Evolutionary conservation across 2,888 invertebrate species (phyloP).

Genomic region (Drosophila emarginata): DNA sequence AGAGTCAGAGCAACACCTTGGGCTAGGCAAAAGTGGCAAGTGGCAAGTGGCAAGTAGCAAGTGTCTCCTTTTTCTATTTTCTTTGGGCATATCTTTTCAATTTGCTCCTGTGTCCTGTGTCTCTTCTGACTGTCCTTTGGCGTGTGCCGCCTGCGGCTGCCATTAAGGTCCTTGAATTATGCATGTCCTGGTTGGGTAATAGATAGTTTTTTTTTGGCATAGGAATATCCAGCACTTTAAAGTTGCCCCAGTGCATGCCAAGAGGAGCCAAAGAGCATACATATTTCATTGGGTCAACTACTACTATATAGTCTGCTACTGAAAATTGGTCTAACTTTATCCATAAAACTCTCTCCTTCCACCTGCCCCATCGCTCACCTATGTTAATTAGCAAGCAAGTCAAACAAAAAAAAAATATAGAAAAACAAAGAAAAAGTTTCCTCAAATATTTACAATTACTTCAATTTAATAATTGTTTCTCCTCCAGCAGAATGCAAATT

Average conservation of each 20-base stretch:
- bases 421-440: no score
- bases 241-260: slow-evolving; percentile 1
- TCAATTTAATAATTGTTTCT: no score
- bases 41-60: slow-evolving; percentile 10
- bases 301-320: not conserved
- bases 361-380: no score
- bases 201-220: slow-evolving; percentile 32
- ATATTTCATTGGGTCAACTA: slow-evolving; percentile 7
- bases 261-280: slow-evolving; percentile 1
- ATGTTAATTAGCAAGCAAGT: no score
- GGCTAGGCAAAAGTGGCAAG: slow-evolving; percentile 22
- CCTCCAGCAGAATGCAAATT: no score
- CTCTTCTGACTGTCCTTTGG: not conserved
- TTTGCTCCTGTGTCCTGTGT: not conserved
- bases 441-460: not conserved
- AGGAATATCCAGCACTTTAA: slow-evolving; percentile 6
- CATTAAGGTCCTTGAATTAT: slow-evolving; percentile 51
- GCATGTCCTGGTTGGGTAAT: slow-evolving; percentile 40
- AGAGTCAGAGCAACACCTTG: slow-evolving; percentile 46
- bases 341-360: no score
- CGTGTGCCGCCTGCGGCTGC: slow-evolving; percentile 25
- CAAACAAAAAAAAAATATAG: no score
- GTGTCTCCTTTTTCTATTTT: not conserved
- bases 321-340: not conserved
- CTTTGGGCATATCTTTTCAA: not conserved